Evolutionary conservation across 2,888 invertebrate genomes (phyloP).

Genomic region (Leistus spinibarbis): DNA sequence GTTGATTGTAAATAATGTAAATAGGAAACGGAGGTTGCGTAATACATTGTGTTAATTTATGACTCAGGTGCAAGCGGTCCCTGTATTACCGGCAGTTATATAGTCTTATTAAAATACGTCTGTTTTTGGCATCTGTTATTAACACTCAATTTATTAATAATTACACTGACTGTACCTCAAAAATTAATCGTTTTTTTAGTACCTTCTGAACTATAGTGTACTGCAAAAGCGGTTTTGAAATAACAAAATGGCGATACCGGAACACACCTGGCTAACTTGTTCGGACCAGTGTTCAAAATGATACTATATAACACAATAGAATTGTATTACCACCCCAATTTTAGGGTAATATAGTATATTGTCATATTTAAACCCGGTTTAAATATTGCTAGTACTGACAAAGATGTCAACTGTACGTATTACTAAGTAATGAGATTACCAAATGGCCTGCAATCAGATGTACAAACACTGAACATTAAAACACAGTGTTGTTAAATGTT

Average conservation of each 20-base stretch:
- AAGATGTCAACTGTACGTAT: too few relatives aligned
- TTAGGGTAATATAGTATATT: too few relatives aligned
- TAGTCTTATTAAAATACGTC: neutral
- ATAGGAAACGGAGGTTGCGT: neutral
- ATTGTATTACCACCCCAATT: too few relatives aligned
- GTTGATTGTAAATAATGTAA: neutral
- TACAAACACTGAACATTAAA: neutral
- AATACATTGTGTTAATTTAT: neutral
- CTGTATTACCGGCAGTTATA: neutral
- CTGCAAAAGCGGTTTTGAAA: neutral
- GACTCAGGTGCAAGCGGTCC: neutral
- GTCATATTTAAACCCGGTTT: too few relatives aligned
- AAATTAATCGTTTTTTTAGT: neutral
- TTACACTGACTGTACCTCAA: neutral
- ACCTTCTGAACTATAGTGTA: too few relatives aligned
- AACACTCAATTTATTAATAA: neutral
- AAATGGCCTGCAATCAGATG: neutral
- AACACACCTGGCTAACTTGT: neutral
- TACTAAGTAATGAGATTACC: constrained; percentile 3
- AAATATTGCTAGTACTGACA: too few relatives aligned
- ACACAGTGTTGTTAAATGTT: neutral
- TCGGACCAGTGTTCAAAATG: neutral
- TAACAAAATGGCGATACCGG: neutral
- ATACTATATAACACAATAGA: too few relatives aligned
- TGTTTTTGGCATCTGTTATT: neutral